Percentiles rank a stretch among this genome's conserved stretches.
Evolutionary conservation across 2,888 invertebrate species (phyloP).

Genomic region (Labia minor): DNA sequence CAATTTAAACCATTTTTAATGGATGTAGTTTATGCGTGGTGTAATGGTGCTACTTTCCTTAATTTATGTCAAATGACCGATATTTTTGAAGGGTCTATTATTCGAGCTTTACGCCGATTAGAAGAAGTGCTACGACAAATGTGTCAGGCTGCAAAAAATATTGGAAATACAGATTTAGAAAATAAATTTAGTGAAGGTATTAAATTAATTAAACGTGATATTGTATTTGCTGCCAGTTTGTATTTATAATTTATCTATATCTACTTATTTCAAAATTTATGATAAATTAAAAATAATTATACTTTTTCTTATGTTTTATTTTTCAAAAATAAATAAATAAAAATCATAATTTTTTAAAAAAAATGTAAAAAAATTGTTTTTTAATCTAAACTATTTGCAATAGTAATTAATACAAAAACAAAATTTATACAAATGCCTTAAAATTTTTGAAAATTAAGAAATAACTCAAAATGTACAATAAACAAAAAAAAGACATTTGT

Average conservation of each 20-base stretch:
- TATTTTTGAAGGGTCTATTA: constrained; percentile 69
- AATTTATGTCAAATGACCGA: constrained; percentile 94
- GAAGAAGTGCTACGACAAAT: constrained; percentile 94
- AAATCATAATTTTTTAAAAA: too few relatives aligned
- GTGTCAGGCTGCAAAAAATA: constrained; percentile 90
- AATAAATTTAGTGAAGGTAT: constrained; percentile 91
- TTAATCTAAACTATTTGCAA: too few relatives aligned
- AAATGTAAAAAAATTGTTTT: too few relatives aligned
- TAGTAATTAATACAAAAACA: too few relatives aligned
- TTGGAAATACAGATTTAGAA: constrained; percentile 91
- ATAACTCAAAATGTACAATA: too few relatives aligned
- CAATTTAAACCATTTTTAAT: constrained; percentile 90
- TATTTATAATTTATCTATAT: constrained; percentile 54
- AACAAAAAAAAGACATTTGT: too few relatives aligned
- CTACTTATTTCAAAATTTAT: too few relatives aligned
- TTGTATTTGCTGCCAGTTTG: constrained; percentile 98
- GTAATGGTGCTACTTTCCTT: constrained; percentile 81
- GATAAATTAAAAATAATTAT: too few relatives aligned
- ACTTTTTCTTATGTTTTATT: too few relatives aligned
- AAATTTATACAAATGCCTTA: too few relatives aligned
- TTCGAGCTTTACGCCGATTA: constrained; percentile 48
- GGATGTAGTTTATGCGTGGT: constrained; percentile 96
- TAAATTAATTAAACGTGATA: constrained; percentile 87
- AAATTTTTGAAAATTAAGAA: too few relatives aligned
- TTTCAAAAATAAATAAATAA: too few relatives aligned